A percentile compares a stretch with the other conserved stretches of the same genome.
phyloP scores from a whole-genome alignment of 2,888 invertebrate species.

The Eupelmus urozonus region DNA sequence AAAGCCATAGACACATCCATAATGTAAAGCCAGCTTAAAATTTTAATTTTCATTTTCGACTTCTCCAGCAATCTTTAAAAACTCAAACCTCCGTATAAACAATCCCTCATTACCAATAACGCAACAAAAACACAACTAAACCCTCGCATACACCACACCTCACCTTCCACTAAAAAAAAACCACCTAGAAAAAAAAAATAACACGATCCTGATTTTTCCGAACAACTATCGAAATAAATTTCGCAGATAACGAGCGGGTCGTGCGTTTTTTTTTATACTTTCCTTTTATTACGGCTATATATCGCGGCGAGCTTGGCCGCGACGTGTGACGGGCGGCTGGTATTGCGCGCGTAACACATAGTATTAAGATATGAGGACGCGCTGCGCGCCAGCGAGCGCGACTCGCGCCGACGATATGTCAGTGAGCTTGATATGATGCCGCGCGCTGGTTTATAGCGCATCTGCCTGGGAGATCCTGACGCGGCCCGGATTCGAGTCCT shows the following conservation, averaged over 20 bases:
- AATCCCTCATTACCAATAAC: too few species aligned
- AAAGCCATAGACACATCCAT: not conserved
- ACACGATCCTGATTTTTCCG: too few species aligned
- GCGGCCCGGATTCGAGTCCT: constrained; percentile 20
- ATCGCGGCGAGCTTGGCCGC: not conserved
- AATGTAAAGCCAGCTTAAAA: too few species aligned
- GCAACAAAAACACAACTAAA: too few species aligned
- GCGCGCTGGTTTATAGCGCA: constrained; percentile 30
- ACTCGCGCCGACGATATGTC: constrained; percentile 41
- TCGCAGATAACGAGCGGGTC: too few species aligned
- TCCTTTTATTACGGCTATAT: constrained; percentile 13
- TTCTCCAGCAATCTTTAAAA: too few species aligned
- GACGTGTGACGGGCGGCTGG: not conserved
- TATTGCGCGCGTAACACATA: constrained; percentile 14
- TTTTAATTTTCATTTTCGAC: too few species aligned
- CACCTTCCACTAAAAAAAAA: too few species aligned
- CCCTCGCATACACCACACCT: too few species aligned
- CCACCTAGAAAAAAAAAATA: too few species aligned
- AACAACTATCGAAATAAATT: constrained; percentile 11
- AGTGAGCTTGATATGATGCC: constrained; percentile 38
- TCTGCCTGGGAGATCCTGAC: constrained; percentile 31
- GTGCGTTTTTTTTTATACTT: not conserved
- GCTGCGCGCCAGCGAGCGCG: not conserved
- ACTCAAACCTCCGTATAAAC: too few species aligned
- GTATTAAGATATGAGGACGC: constrained; percentile 19